Conservation (phyloP, 2,113 vertebrate genomes). For the Promerops cafer region DNA sequence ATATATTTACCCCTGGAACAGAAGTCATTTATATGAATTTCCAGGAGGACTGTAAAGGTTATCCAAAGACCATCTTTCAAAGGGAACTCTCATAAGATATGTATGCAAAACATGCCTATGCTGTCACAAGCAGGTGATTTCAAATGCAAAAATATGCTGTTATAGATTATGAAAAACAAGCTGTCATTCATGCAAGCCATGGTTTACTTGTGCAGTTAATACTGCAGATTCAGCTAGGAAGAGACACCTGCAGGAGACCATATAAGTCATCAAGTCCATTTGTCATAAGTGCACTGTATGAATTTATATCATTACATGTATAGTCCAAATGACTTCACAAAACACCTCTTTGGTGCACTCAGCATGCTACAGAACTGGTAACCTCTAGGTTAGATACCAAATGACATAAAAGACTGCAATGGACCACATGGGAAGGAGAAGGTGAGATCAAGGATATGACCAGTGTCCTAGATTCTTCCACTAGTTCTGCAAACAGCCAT, state of each 20-base stretch:
- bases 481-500: background rate
- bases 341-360: background rate
- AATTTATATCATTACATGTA: background rate
- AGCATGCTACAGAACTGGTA: background rate
- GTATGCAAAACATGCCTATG: constrained; percentile 17
- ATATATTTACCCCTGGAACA: constrained; percentile 4
- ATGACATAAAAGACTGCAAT: background rate
- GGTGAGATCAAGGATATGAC: background rate
- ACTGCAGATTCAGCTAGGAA: background rate
- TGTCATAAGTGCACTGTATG: background rate
- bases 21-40: constrained; percentile 6
- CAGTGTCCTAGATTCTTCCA: background rate
- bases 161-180: constrained; percentile 16
- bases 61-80: constrained; percentile 27
- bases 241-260: background rate
- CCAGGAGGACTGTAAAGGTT: background rate
- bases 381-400: background rate
- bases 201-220: background rate
- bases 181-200: background rate
- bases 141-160: constrained; percentile 45
- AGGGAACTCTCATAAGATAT: constrained; percentile 19
- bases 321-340: background rate
- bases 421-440: background rate
- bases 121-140: constrained; percentile 37
- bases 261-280: background rate